Conservation (phyloP, 2,888 invertebrate genomes). For the Acanthosepion esculentum region DNA sequence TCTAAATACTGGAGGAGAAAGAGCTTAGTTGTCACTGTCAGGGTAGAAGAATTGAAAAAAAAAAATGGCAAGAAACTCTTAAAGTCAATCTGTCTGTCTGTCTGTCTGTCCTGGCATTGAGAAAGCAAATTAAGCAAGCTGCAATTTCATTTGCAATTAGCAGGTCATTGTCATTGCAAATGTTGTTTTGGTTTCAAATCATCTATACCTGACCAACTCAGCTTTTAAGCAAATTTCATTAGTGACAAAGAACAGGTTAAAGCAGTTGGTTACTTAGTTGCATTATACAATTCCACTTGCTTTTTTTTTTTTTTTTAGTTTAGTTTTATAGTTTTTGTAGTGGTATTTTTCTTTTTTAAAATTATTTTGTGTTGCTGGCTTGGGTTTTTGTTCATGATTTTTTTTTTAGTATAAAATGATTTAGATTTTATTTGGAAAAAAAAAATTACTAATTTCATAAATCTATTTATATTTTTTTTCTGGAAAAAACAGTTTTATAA, state of each 20-base stretch:
- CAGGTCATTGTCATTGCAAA: neutral
- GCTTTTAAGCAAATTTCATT: neutral
- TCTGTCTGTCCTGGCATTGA: conserved; percentile 16
- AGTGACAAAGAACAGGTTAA: conserved; percentile 33
- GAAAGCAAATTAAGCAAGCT: conserved; percentile 23
- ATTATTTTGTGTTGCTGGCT: conserved; percentile 11
- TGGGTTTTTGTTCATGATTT: neutral
- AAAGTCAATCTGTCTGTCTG: neutral
- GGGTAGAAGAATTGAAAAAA: neutral
- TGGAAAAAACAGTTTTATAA: neutral
- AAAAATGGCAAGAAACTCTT: neutral
- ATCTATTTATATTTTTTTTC: neutral
- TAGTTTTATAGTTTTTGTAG: too few species aligned
- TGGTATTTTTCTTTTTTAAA: neutral
- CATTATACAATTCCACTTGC: neutral
- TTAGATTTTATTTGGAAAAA: neutral
- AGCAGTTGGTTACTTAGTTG: conserved; percentile 33
- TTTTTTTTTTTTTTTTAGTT: neutral
- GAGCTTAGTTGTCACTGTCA: neutral
- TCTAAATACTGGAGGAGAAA: conserved; percentile 33
- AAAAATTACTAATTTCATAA: neutral
- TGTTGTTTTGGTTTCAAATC: neutral
- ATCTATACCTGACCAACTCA: conserved; percentile 33
- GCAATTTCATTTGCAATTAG: conserved; percentile 17
- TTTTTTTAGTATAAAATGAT: neutral